Conservation (phyloP, 2,113 vertebrate species). For the Glaucomys volans region DNA sequence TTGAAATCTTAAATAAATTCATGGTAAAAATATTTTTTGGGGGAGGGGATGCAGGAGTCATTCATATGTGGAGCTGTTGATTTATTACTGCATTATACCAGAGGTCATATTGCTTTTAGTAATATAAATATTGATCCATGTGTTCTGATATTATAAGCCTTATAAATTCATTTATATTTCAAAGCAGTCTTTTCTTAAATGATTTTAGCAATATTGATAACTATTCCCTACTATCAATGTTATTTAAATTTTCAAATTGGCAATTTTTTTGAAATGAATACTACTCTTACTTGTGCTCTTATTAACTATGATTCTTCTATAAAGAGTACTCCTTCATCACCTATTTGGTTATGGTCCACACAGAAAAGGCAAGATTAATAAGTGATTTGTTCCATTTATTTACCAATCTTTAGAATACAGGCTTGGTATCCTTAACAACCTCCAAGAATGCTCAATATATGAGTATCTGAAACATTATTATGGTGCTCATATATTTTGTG, state of each 20-base stretch:
- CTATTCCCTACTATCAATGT: background rate
- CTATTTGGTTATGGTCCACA: background rate
- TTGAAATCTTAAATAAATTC: background rate
- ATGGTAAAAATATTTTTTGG: background rate
- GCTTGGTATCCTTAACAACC: background rate
- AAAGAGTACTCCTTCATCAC: background rate
- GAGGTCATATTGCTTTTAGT: background rate
- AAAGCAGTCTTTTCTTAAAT: background rate
- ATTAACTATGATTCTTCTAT: background rate
- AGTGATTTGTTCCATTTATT: background rate
- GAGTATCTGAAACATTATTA: background rate
- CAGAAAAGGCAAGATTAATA: background rate
- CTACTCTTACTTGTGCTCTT: background rate
- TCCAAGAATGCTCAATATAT: background rate
- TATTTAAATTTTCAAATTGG: background rate
- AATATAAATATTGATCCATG: background rate
- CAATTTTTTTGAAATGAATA: no score
- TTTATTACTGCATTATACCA: no score
- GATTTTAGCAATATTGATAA: background rate
- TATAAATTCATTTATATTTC: background rate
- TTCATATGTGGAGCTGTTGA: no score
- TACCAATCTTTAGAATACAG: background rate
- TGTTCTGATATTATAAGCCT: background rate
- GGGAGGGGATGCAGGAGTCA: background rate
- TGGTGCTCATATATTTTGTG: background rate